Evolutionary conservation across 2,113 vertebrate genomes (phyloP).

Genomic region (Sphyrna mokarran): DNA sequence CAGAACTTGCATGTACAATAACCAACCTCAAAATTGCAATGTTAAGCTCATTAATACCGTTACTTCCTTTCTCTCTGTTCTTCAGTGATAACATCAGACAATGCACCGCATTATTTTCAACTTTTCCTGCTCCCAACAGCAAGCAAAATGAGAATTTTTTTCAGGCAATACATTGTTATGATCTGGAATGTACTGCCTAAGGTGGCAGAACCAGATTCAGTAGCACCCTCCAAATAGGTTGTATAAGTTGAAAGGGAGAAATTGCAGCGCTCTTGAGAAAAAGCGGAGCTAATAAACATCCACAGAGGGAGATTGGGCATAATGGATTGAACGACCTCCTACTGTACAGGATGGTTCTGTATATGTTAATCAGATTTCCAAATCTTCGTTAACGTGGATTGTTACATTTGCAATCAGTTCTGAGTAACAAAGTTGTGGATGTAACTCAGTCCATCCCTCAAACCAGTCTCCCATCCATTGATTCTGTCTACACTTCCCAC

Average conservation of each 20-base stretch:
- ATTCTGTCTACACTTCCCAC: too few species aligned
- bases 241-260: neutral
- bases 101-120: neutral
- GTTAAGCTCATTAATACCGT: neutral
- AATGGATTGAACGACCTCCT: neutral
- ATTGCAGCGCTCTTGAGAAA: neutral
- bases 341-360: neutral
- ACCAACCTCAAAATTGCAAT: neutral
- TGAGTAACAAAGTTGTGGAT: neutral
- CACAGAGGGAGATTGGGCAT: neutral
- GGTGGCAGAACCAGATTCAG: neutral
- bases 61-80: neutral
- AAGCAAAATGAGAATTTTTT: neutral
- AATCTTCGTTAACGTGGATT: neutral
- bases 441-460: too few species aligned
- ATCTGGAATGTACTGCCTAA: neutral
- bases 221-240: neutral
- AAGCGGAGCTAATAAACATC: neutral
- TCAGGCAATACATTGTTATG: neutral
- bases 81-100: neutral
- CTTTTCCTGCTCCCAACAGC: neutral
- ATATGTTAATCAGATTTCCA: neutral
- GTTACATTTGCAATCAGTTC: neutral
- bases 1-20: neutral
- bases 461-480: too few species aligned